These are phyloP conservation scores for Ceryle rudis DNA, from an alignment of 2,797 vertebrate genomes.

Conservation along the genomic window DNA sequence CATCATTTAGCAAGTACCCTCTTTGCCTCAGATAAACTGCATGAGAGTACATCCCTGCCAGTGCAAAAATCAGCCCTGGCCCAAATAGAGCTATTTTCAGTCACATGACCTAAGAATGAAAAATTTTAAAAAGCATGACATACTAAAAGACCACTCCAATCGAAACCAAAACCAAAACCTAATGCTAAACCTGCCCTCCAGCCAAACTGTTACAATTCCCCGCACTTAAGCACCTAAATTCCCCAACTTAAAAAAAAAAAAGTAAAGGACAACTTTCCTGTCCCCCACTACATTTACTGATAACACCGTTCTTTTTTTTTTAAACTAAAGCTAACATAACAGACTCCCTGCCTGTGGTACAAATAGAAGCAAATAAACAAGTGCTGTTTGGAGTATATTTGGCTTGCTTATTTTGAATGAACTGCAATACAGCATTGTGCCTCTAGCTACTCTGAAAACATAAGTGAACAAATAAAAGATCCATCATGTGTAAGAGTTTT, in stretches of 20 bases:
- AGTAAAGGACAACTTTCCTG: neutral
- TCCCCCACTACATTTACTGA: neutral
- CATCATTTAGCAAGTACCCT: neutral
- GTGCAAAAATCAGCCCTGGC: neutral
- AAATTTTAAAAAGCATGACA: accelerated
- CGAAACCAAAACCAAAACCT: neutral
- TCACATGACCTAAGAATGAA: neutral
- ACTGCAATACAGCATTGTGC: neutral
- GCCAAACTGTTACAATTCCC: neutral
- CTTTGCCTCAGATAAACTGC: neutral
- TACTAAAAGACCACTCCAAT: neutral
- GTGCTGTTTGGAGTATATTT: neutral
- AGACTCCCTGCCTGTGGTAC: neutral
- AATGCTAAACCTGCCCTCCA: neutral
- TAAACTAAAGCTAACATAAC: neutral
- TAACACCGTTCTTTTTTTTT: neutral
- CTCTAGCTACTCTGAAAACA: neutral
- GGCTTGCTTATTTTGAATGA: neutral
- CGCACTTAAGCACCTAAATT: neutral
- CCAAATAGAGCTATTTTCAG: neutral
- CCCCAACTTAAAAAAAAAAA: neutral
- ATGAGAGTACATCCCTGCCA: neutral
- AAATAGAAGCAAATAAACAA: neutral
- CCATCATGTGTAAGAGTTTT: neutral
- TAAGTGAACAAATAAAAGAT: accelerated